phyloP scores from a whole-genome alignment of 2,797 vertebrate species.

The Xerus rutilus region DNA sequence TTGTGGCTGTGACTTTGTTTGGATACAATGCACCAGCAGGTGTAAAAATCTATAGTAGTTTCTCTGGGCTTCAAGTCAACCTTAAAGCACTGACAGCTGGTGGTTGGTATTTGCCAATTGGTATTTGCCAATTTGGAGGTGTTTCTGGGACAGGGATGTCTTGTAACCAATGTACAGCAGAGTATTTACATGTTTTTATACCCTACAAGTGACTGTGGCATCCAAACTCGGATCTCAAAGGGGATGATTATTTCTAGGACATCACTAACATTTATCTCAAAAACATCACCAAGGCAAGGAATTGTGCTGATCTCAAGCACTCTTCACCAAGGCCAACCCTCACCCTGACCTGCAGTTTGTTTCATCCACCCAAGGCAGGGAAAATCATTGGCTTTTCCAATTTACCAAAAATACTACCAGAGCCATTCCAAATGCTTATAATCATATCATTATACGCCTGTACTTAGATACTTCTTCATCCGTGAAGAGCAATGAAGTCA shows the following conservation, averaged over 20 bases:
- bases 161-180: background rate
- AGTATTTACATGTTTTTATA: background rate
- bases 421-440: background rate
- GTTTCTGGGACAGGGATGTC: background rate
- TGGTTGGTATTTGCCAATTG: no score
- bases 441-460: background rate
- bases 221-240: background rate
- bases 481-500: background rate
- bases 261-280: background rate
- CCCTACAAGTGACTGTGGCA: background rate
- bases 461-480: background rate
- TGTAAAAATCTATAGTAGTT: background rate
- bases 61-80: background rate
- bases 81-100: background rate
- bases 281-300: background rate
- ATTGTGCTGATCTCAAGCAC: background rate
- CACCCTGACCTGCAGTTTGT: no score
- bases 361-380: background rate
- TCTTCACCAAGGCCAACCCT: background rate
- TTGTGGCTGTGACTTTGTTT: no score
- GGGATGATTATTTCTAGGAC: background rate
- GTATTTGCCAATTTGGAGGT: background rate
- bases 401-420: background rate
- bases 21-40: no score
- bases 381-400: background rate